Percentiles rank a stretch among this genome's conserved stretches.
Evolutionary conservation across 2,113 vertebrate species (phyloP).

Genomic region (Clinocottus analis): DNA sequence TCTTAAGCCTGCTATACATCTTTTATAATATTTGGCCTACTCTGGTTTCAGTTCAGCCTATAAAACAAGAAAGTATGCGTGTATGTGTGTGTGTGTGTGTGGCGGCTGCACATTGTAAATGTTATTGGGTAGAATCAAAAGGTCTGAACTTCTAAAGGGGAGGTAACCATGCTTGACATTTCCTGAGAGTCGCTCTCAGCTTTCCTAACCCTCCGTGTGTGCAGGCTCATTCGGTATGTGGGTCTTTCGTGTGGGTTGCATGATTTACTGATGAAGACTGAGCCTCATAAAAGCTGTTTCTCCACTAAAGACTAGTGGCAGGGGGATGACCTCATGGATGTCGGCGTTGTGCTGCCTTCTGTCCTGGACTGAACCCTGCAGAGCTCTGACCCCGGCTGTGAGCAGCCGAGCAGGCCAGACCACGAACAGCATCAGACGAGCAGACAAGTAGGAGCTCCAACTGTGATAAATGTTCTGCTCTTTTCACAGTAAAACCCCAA

Average conservation of each 20-base stretch:
- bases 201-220: constrained; percentile 22
- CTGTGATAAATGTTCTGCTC: not conserved
- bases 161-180: constrained; percentile 44
- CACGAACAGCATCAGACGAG: constrained; percentile 36
- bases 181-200: constrained; percentile 40
- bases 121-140: constrained; percentile 48
- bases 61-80: constrained; percentile 37
- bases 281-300: constrained; percentile 58
- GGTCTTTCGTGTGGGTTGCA: constrained; percentile 37
- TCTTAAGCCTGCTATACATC: constrained; percentile 19
- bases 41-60: constrained; percentile 37
- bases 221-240: constrained; percentile 8
- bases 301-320: constrained; percentile 39
- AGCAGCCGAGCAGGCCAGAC: constrained; percentile 23
- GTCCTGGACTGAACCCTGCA: constrained; percentile 30
- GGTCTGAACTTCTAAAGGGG: constrained; percentile 24
- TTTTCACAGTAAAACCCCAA: constrained; percentile 3
- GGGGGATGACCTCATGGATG: constrained; percentile 66
- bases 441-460: constrained; percentile 3
- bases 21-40: constrained; percentile 3
- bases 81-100: constrained; percentile 23
- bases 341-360: constrained; percentile 51
- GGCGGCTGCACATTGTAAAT: constrained; percentile 47
- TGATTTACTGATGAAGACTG: constrained; percentile 58
- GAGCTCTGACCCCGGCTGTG: constrained; percentile 32